These are phyloP conservation scores for Pitta sordida DNA, from an alignment of 2,113 vertebrate species.

Conservation along the genomic window DNA sequence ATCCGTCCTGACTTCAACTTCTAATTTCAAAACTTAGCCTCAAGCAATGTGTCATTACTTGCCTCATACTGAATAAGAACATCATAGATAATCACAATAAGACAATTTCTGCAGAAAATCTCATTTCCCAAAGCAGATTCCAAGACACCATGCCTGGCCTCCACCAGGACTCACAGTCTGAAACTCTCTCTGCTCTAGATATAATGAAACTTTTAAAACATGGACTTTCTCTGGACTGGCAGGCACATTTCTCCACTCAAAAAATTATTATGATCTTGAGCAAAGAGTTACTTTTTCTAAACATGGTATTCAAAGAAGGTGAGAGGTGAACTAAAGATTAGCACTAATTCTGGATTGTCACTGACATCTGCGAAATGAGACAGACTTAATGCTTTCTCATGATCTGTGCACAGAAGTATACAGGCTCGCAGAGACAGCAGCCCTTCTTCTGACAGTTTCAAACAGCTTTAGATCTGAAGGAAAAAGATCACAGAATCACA, in stretches of 20 bases:
- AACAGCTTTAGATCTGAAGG: not conserved
- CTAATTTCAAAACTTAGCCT: conserved; percentile 9
- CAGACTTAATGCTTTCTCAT: not conserved
- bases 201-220: not conserved
- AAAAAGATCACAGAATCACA: too few relatives aligned
- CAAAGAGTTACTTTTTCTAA: not conserved
- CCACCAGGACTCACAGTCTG: rapidly evolving
- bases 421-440: not conserved
- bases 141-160: not conserved
- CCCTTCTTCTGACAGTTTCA: not conserved
- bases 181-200: not conserved
- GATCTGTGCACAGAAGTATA: not conserved
- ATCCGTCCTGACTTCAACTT: not conserved
- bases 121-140: not conserved
- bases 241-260: not conserved
- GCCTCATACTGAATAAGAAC: not conserved
- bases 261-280: not conserved
- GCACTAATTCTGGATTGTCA: not conserved
- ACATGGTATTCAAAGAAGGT: not conserved
- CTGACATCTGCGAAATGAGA: not conserved
- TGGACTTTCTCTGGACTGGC: not conserved
- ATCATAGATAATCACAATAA: not conserved
- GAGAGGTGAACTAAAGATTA: not conserved
- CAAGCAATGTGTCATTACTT: not conserved
- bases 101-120: not conserved